phyloP scores from a whole-genome alignment of 2,888 invertebrate species.

The Spodoptera littoralis region DNA sequence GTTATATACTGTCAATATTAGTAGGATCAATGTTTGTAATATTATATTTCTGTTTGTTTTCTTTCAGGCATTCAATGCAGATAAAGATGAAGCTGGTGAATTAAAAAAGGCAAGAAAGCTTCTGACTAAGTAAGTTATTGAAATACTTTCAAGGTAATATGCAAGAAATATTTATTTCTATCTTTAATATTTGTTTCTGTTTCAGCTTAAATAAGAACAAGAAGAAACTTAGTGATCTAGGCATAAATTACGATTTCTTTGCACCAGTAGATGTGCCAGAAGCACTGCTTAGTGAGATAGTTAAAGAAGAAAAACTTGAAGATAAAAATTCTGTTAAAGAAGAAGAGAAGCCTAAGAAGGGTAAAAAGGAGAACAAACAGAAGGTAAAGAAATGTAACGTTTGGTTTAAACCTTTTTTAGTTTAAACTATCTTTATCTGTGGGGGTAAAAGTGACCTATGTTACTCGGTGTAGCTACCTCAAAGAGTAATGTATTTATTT shows the following conservation, averaged over 20 bases:
- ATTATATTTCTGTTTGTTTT: background rate
- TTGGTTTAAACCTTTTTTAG: too few species aligned
- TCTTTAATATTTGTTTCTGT: conserved; percentile 32
- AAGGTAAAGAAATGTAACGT: conserved; percentile 3
- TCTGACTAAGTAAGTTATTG: conserved; percentile 68
- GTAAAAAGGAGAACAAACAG: conserved; percentile 34
- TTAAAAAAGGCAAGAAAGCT: conserved; percentile 76
- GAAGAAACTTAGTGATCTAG: conserved; percentile 81
- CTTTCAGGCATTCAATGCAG: conserved; percentile 75
- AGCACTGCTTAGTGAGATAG: conserved; percentile 57
- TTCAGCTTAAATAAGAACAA: conserved; percentile 82
- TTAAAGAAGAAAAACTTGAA: conserved; percentile 49
- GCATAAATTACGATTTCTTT: conserved; percentile 87
- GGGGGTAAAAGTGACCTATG: too few species aligned
- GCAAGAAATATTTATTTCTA: conserved; percentile 14
- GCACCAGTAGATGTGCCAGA: conserved; percentile 85
- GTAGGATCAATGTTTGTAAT: background rate
- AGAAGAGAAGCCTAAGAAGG: conserved; percentile 34
- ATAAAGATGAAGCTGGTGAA: conserved; percentile 76
- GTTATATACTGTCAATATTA: too few species aligned
- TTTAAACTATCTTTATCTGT: too few species aligned
- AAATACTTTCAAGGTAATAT: too few species aligned
- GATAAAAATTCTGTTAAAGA: conserved; percentile 44
- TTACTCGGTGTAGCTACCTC: too few species aligned
- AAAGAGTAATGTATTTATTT: too few species aligned